Conservation (phyloP, 30 jellyfish, hydroid and myxozoan species). For the Mastigias papua region DNA sequence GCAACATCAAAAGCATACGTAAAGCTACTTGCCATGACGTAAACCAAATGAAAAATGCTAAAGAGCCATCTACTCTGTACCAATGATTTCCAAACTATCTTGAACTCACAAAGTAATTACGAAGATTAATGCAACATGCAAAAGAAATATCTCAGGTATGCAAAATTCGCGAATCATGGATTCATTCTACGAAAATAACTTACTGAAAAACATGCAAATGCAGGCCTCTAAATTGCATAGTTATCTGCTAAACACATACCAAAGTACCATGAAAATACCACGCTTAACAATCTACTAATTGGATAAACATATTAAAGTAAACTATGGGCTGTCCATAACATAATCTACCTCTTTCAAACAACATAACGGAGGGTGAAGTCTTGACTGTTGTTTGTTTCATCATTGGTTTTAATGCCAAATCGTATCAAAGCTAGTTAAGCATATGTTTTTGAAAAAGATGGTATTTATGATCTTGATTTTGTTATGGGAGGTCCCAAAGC, state of each 20-base stretch:
- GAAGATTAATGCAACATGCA: background rate
- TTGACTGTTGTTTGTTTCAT: background rate
- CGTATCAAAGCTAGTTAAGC: background rate
- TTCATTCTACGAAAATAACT: background rate
- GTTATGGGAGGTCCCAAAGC: too few relatives aligned
- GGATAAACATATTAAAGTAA: conserved; percentile 1
- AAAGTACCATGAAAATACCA: background rate
- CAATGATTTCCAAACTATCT: too few relatives aligned
- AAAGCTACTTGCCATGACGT: too few relatives aligned
- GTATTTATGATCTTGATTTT: too few relatives aligned
- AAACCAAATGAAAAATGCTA: too few relatives aligned
- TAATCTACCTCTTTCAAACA: background rate
- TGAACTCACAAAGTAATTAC: too few relatives aligned
- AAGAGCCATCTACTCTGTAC: too few relatives aligned
- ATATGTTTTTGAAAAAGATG: too few relatives aligned
- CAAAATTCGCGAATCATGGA: background rate
- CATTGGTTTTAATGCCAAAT: background rate
- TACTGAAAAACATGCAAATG: background rate
- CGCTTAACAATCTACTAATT: background rate
- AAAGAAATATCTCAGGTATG: background rate
- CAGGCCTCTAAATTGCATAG: background rate
- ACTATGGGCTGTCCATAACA: background rate
- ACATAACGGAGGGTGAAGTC: background rate
- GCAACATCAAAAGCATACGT: too few relatives aligned
- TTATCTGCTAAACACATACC: background rate